A percentile compares a stretch with the other conserved stretches of the same genome.
Conservation (phyloP, 2,113 vertebrate species). For the Oxyura jamaicensis region DNA sequence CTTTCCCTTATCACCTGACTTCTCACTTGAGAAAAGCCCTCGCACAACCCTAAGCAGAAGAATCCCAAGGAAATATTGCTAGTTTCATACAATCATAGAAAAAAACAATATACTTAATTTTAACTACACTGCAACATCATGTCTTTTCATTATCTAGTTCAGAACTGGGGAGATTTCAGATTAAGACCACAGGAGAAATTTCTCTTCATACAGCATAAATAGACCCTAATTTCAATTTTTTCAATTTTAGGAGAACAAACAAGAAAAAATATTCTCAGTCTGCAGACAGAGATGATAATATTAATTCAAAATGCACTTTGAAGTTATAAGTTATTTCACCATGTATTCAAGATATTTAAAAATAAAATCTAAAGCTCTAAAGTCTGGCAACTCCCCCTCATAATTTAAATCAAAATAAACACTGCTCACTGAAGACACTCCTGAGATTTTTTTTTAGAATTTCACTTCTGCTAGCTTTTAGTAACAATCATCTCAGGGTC, state of each 20-base stretch:
- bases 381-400: neutral
- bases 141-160: neutral
- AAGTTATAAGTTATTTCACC: neutral
- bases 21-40: neutral
- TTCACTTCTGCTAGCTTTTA: neutral
- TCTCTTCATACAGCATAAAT: neutral
- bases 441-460: neutral
- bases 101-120: neutral
- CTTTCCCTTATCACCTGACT: neutral
- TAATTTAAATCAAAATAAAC: neutral
- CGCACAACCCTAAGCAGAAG: neutral
- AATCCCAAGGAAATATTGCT: neutral
- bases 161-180: neutral
- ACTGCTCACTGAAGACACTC: neutral
- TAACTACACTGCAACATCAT: neutral
- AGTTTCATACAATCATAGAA: neutral
- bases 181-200: neutral
- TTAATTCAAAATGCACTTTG: neutral
- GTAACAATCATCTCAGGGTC: neutral
- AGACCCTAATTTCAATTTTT: neutral
- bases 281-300: accelerated
- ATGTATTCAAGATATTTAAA: neutral
- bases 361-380: neutral
- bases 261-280: neutral
- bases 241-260: neutral